Percentiles rank a stretch among this genome's conserved stretches.
These are phyloP conservation scores for Nezara viridula DNA, from an alignment of 2,888 invertebrate genomes.

Conservation along the genomic window DNA sequence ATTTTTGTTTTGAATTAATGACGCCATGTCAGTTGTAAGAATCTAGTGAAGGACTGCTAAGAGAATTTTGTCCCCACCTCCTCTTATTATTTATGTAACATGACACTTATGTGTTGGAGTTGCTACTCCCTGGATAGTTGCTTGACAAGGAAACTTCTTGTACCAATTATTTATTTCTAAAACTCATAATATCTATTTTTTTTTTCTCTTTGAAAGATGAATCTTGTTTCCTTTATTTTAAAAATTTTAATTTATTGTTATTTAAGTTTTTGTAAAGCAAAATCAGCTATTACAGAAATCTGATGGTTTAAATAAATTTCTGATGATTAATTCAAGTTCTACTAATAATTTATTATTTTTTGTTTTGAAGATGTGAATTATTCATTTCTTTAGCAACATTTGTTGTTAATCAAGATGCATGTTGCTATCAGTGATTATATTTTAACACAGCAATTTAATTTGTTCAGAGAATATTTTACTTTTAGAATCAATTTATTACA, in stretches of 20 bases:
- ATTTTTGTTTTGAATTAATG: constrained; percentile 37
- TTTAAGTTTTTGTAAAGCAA: background rate
- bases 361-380: background rate
- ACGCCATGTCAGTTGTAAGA: background rate
- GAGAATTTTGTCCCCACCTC: background rate
- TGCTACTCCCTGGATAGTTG: background rate
- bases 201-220: background rate
- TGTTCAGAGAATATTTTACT: background rate
- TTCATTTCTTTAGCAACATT: background rate
- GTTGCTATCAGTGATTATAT: background rate
- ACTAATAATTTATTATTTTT: background rate
- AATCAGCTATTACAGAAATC: background rate
- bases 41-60: constrained; percentile 35
- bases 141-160: background rate
- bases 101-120: background rate
- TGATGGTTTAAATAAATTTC: background rate
- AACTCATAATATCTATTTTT: background rate
- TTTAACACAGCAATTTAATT: background rate
- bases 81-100: background rate
- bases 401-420: background rate
- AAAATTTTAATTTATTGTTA: background rate
- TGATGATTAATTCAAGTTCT: too few species aligned
- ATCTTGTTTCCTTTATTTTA: background rate
- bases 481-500: background rate
- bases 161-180: background rate